These are phyloP conservation scores for Dasysyrphus albostriatus DNA, from an alignment of 2,888 invertebrate genomes.

Conservation along the genomic window DNA sequence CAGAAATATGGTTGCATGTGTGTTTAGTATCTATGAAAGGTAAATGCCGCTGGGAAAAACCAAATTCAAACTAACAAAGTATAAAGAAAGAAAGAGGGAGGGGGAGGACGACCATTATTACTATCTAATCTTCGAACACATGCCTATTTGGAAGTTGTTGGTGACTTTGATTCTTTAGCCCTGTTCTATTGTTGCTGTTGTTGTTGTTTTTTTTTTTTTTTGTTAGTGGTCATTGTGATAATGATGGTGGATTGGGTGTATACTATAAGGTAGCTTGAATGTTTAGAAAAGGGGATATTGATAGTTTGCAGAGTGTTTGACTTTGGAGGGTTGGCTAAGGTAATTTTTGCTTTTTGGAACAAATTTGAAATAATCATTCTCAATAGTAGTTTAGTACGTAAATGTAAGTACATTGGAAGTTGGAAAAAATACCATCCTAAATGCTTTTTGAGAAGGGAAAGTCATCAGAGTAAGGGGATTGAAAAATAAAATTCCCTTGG, in stretches of 20 bases:
- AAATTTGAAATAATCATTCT: constrained; percentile 32
- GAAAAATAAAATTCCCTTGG: not conserved
- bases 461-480: constrained; percentile 14
- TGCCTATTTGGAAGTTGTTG: constrained; percentile 63
- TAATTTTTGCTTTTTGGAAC: constrained; percentile 23
- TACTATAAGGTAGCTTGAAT: not conserved
- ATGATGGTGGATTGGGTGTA: constrained; percentile 56
- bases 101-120: constrained; percentile 77
- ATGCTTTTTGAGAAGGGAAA: constrained; percentile 46
- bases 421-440: constrained; percentile 35
- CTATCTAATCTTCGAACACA: constrained; percentile 77
- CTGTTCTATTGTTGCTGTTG: not conserved
- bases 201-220: not conserved
- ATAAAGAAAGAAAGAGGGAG: not conserved
- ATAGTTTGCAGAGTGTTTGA: constrained; percentile 14
- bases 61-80: constrained; percentile 41
- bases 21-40: constrained; percentile 63
- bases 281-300: constrained; percentile 28
- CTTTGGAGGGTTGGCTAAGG: constrained; percentile 41
- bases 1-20: constrained; percentile 43
- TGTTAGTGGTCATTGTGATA: constrained; percentile 60
- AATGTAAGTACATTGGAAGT: not conserved
- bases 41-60: constrained; percentile 74
- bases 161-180: constrained; percentile 70
- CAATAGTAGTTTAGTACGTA: constrained; percentile 29